Percentiles rank a stretch among this genome's conserved stretches.
phyloP scores from a whole-genome alignment of 2,888 invertebrate genomes.

The Dusona sp. region DNA sequence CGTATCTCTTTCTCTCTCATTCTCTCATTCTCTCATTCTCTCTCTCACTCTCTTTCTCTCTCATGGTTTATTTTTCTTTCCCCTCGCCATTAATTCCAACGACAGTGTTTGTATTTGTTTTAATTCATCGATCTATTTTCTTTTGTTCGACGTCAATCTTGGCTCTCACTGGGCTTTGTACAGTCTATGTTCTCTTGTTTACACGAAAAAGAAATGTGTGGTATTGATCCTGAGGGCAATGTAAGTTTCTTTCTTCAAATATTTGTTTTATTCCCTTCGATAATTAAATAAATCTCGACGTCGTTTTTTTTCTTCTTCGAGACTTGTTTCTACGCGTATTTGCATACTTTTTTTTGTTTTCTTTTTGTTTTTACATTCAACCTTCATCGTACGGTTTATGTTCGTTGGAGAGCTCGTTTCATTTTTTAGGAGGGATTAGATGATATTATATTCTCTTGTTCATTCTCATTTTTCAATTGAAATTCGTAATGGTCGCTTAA shows the following conservation, averaged over 20 bases:
- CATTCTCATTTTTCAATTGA: conserved; percentile 22
- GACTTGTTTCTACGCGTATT: too few relatives aligned
- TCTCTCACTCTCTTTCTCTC: conserved; percentile 47
- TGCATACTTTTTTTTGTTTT: background rate
- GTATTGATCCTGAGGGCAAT: conserved; percentile 59
- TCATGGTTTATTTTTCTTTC: conserved; percentile 49
- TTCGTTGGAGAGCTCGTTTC: conserved; percentile 43
- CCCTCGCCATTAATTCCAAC: conserved; percentile 27
- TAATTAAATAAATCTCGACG: conserved; percentile 9
- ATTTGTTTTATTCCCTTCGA: conserved; percentile 60
- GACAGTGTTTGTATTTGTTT: conserved; percentile 36
- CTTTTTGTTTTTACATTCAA: background rate
- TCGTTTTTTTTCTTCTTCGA: too few relatives aligned
- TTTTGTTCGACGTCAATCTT: conserved; percentile 78
- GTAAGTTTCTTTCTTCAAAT: conserved; percentile 52
- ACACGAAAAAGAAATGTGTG: conserved; percentile 67
- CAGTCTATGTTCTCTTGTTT: conserved; percentile 83
- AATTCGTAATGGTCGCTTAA: conserved; percentile 23
- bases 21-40: conserved; percentile 15
- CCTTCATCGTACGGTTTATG: conserved; percentile 5
- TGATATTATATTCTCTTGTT: conserved; percentile 35
- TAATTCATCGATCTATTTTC: conserved; percentile 46
- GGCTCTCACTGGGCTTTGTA: conserved; percentile 80
- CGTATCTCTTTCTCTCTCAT: conserved; percentile 43
- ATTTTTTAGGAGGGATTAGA: conserved; percentile 29